A percentile compares a stretch with the other conserved stretches of the same genome.
These are phyloP conservation scores for Onchidella celtica DNA, from an alignment of 2,888 invertebrate genomes.

Conservation along the genomic window DNA sequence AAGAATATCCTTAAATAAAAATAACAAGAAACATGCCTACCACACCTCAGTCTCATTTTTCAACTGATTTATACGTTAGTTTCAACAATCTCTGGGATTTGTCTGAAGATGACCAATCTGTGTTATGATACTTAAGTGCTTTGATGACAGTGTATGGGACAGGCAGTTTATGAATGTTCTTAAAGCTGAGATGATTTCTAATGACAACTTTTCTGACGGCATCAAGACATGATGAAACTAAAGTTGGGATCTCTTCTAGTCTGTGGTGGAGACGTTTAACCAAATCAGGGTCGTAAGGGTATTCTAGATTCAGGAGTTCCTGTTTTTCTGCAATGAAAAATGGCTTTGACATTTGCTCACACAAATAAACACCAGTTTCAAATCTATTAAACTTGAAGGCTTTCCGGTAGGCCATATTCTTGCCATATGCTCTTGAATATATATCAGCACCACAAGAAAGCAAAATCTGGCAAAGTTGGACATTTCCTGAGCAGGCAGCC, in stretches of 20 bases:
- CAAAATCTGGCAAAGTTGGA: constrained; percentile 26
- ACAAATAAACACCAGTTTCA: constrained; percentile 17
- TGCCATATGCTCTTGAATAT: constrained; percentile 38
- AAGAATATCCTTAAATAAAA: no score
- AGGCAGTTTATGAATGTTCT: constrained; percentile 30
- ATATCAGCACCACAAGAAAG: constrained; percentile 42
- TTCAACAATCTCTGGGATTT: no score
- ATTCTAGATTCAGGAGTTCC: neutral
- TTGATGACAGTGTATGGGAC: constrained; percentile 34
- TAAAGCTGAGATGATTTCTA: constrained; percentile 31
- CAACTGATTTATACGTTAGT: no score
- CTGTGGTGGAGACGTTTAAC: neutral
- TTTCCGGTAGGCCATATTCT: constrained; percentile 37
- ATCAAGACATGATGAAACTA: constrained; percentile 31
- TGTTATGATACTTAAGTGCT: constrained; percentile 34
- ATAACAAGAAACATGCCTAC: no score
- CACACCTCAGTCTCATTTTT: no score
- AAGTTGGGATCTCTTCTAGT: constrained; percentile 31
- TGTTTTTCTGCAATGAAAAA: constrained; percentile 24
- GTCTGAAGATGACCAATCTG: neutral
- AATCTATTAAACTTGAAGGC: constrained; percentile 38
- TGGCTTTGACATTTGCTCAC: constrained; percentile 45
- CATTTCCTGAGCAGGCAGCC: constrained; percentile 38
- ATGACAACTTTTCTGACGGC: constrained; percentile 24
- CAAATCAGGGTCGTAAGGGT: neutral